Base-by-base conservation (phyloP, 2,113 vertebrate species). In the Clarias magur region DNA sequence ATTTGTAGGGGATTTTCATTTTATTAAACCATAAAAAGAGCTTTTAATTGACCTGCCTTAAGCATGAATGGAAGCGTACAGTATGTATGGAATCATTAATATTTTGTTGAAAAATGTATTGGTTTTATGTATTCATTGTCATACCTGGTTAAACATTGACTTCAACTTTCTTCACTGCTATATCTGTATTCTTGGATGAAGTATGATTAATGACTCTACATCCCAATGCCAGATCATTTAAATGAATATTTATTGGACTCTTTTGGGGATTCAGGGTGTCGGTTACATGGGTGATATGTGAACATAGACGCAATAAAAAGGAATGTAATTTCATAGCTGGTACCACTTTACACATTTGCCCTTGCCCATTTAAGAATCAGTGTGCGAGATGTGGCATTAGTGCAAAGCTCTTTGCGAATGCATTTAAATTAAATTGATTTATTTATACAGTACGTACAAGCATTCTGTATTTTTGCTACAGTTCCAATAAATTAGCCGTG, bases 291-390 rank as follows among this genome's bases (percentile, higher is more conserved):
- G 27, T 67, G 27, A 67, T 67, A 86, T 73, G 63, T 78, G 38
- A 76, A 85, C 72, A 62, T 21, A 38, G 57, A 54, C 0, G 72
- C 54, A 25, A 70, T 75, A 25, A 23, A n/a, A 34, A 67, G 62
- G 34, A 34, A 63, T 81, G 34, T 80, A 38, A 86, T 81, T 86
- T 72, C 30, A 72, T 78, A 48, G 54, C 53, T 68, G 53, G 63
- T 81, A 42, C 53, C 30, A 81, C 78, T 86, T 70, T 81, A 70
- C 63, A 59, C 78, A 17, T 70, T 70, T 80, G 30, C 85, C 54
- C 78, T 86, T 70, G 63, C 30, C 23, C 23, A 23, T 81, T 34
- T 59, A 80, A 34, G 85, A 27, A 86, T 68, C 30, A 57, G 48
- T 30, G 13, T 68, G 48, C 57, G n/a, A 80, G 54, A 70, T 54